Evolutionary conservation across 2,113 vertebrate genomes (phyloP).

Genomic region (Rhea americana): DNA sequence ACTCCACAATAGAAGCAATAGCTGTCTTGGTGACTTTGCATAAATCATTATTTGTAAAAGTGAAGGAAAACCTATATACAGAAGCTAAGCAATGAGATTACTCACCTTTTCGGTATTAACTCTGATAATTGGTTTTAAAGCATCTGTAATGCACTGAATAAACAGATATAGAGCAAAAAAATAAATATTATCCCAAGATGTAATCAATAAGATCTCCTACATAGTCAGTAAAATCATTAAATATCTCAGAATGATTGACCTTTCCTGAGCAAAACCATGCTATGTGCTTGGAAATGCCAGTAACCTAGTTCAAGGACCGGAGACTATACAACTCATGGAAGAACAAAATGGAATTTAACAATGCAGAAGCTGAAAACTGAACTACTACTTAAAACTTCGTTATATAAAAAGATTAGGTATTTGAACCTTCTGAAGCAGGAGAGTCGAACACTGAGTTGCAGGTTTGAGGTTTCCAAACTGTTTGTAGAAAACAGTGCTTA

Average conservation of each 20-base stretch:
- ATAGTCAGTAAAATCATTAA: conserved; percentile 43
- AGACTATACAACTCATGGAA: neutral
- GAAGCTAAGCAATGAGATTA: conserved; percentile 35
- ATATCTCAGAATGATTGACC: conserved; percentile 30
- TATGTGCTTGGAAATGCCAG: neutral
- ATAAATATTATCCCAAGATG: conserved; percentile 49
- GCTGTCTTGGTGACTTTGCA: conserved; percentile 74
- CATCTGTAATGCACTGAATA: conserved; percentile 30
- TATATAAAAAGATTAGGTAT: neutral
- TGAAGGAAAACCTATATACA: conserved; percentile 72
- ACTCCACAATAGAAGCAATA: conserved; percentile 72
- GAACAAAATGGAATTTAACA: neutral
- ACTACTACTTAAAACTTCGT: neutral
- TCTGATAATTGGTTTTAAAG: conserved; percentile 47
- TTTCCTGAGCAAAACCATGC: conserved; percentile 5
- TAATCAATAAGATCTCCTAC: conserved; percentile 51
- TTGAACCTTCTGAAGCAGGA: neutral
- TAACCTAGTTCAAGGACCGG: neutral
- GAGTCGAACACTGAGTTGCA: neutral
- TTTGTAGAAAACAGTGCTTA: neutral
- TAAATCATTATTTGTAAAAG: conserved; percentile 79
- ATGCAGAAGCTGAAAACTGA: conserved; percentile 4
- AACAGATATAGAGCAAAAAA: conserved; percentile 50
- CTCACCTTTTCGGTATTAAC: conserved; percentile 62
- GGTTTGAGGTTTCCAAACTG: neutral